Evolutionary conservation across 2,113 vertebrate species (phyloP).

Genomic region (Brachyistius frenatus): DNA sequence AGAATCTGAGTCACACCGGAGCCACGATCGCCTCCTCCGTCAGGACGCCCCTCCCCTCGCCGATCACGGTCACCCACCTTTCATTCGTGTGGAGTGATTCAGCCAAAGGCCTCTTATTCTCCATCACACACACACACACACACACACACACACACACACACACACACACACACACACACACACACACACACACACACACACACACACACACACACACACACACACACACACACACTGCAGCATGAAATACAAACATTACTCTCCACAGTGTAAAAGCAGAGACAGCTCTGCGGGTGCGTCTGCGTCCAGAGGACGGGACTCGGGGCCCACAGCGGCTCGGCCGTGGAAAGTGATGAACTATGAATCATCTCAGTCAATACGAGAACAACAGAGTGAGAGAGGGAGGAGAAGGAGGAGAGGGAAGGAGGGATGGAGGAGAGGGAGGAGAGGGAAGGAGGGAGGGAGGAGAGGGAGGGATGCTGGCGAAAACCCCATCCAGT

Average conservation of each 20-base stretch:
- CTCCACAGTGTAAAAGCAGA: slow-evolving; percentile 22
- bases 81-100: slow-evolving; percentile 46
- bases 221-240: too few relatives aligned
- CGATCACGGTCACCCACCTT: slow-evolving; percentile 38
- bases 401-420: neutral
- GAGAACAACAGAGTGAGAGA: slow-evolving; percentile 1
- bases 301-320: slow-evolving; percentile 3
- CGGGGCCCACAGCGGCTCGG: slow-evolving; percentile 6
- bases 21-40: slow-evolving; percentile 21
- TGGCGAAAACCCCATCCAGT: neutral
- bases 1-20: slow-evolving; percentile 44
- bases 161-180: too few relatives aligned
- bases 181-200: too few relatives aligned
- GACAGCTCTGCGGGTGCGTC: slow-evolving; percentile 23
- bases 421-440: too few relatives aligned
- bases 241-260: slow-evolving; percentile 31
- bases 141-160: too few relatives aligned
- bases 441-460: too few relatives aligned
- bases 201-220: too few relatives aligned
- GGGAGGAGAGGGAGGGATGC: neutral
- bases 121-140: neutral
- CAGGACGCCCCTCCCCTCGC: neutral
- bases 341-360: slow-evolving; percentile 43
- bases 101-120: neutral
- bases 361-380: slow-evolving; percentile 53